These are phyloP conservation scores for Phyllostomus hastatus DNA, from an alignment of 2,113 vertebrate species.

Conservation along the genomic window DNA sequence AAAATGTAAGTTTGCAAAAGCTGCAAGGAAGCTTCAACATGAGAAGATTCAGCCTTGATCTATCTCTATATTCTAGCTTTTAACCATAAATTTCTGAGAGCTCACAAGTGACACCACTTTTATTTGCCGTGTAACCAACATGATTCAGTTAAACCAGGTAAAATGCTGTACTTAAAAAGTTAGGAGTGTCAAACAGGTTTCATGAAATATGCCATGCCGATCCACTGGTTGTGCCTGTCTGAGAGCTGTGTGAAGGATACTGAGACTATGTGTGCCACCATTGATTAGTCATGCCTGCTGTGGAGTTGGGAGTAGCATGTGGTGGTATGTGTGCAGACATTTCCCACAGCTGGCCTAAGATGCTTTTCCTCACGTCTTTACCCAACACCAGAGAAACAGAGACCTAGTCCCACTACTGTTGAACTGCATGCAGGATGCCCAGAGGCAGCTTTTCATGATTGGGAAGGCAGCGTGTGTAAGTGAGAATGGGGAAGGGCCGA, in stretches of 20 bases:
- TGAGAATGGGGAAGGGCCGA: not conserved
- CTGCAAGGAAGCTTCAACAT: not conserved
- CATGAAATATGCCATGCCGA: not conserved
- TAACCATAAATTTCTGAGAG: not conserved
- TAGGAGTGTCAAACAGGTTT: not conserved
- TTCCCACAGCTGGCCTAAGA: not conserved
- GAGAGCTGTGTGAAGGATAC: not conserved
- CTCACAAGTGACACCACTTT: not conserved
- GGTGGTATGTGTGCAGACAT: not conserved
- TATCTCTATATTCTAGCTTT: not conserved
- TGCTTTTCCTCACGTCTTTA: not conserved
- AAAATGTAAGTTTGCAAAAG: not conserved
- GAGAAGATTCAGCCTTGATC: not conserved
- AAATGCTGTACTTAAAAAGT: not conserved
- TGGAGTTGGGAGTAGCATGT: not conserved
- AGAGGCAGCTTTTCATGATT: not conserved
- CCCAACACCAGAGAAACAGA: not conserved
- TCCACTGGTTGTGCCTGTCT: not conserved
- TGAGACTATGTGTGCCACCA: too few species aligned
- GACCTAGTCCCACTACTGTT: not conserved
- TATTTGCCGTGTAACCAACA: not conserved
- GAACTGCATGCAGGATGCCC: not conserved
- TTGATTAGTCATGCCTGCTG: not conserved
- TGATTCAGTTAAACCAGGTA: not conserved
- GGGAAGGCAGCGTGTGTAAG: not conserved